Evolutionary conservation across 2,797 vertebrate genomes (phyloP), one percentile per base, ranked within the genome.

Genomic region (Rhynchonycteris naso): DNA sequence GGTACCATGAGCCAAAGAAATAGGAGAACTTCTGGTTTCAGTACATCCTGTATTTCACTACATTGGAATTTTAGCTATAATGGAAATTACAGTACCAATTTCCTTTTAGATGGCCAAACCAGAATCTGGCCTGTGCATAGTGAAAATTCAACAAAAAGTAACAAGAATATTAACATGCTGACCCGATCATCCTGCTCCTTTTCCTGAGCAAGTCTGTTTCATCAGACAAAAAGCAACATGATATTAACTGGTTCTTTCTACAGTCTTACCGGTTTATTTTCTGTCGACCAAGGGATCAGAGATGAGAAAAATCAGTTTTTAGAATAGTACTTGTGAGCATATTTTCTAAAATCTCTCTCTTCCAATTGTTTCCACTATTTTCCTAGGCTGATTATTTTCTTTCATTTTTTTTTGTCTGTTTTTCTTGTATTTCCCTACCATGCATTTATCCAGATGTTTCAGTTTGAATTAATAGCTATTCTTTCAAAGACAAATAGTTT

Each of bases 281-380:
- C 61, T 89, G 56, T 65, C 79, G 95, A 47, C n/a, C 50, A 87
- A 90, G 19, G 16, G 50, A 43, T 72, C 92, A 93, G 35, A 90
- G 47, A 93, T 59, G 50, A 90, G 68, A 91, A 95, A 90, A 95
- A 90, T 87, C 47, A 69, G 19, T 59, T 80, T 79, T 58, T 43
- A 69, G 76, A 26, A 52, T 74, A 94, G 93, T 66, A 28, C 66
- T n/a, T 81, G 3, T 90, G 47, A 24, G 15, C 21, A 8, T 50
- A 58, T 47, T 91, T 68, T 65, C 59, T 78, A 78, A 96, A 92
- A 68, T 3, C 0, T 2, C n/a, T 2, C n/a, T 52, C 11, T n/a
- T 9, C 2, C 3, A 18, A 24, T 18, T 33, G 30, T 35, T 88
- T 66, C n/a, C 12, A 81, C 4, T 38, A 74, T 81, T 63, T 54